These are phyloP conservation scores for Myotis findleyi DNA, from an alignment of 2,797 vertebrate species.

Conservation along the genomic window DNA sequence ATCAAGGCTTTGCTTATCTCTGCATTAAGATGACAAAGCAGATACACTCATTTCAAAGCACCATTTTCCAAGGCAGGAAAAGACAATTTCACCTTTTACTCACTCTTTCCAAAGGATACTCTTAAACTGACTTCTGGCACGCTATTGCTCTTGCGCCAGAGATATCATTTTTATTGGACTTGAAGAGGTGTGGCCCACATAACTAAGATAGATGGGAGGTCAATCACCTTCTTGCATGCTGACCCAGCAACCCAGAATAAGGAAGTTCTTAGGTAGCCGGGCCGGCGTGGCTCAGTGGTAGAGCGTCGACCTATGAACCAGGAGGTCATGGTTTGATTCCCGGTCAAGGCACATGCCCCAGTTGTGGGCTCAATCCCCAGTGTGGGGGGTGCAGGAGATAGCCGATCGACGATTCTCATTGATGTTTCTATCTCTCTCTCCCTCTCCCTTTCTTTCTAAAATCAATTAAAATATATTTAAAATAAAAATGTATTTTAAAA, in stretches of 20 bases:
- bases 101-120: constrained; percentile 65
- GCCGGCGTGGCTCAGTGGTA: too few relatives aligned
- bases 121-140: constrained; percentile 57
- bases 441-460: too few relatives aligned
- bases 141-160: background rate
- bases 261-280: background rate
- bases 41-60: background rate
- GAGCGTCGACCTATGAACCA: too few relatives aligned
- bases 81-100: constrained; percentile 53
- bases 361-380: too few relatives aligned
- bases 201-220: background rate
- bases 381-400: too few relatives aligned
- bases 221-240: background rate
- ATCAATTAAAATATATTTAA: too few relatives aligned
- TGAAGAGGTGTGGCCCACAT: background rate
- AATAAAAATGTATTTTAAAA: too few relatives aligned
- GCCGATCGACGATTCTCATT: too few relatives aligned
- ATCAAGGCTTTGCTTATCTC: constrained; percentile 50
- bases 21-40: constrained; percentile 17
- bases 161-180: constrained; percentile 44
- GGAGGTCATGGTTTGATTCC: too few relatives aligned
- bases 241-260: background rate
- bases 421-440: too few relatives aligned
- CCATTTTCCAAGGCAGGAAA: constrained; percentile 63
- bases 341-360: too few relatives aligned